A percentile compares a stretch with the other conserved stretches of the same genome.
Evolutionary conservation across 2,888 invertebrate species (phyloP).

Genomic region (Latheticus oryzae): DNA sequence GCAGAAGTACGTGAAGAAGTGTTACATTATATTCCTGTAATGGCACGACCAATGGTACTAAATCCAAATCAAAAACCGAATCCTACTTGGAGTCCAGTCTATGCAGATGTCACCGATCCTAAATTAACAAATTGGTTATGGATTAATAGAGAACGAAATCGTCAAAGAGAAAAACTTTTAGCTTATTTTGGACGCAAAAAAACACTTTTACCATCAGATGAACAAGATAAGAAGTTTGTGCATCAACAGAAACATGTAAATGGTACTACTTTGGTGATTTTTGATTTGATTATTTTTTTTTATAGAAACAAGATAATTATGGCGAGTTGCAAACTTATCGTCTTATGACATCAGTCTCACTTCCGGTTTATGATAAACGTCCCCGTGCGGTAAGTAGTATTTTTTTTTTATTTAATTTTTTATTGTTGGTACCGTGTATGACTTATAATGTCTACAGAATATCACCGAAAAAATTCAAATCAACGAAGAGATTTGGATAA

Average conservation of each 20-base stretch:
- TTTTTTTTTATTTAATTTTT: constrained; percentile 6
- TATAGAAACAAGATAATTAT: constrained; percentile 72
- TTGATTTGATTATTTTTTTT: constrained; percentile 15
- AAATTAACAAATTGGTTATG: constrained; percentile 92
- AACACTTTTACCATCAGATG: constrained; percentile 71
- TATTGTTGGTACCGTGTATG: constrained; percentile 18
- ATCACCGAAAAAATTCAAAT: constrained; percentile 95
- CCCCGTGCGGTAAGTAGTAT: constrained; percentile 80
- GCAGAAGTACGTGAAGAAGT: constrained; percentile 98
- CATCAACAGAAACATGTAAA: constrained; percentile 67
- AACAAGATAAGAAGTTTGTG: constrained; percentile 74
- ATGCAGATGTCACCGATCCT: constrained; percentile 92
- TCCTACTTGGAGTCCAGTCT: constrained; percentile 97
- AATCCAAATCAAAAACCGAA: constrained; percentile 82
- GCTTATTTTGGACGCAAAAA: constrained; percentile 72
- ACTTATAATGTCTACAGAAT: constrained; percentile 80
- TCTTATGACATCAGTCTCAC: constrained; percentile 92
- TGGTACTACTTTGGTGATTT: constrained; percentile 19
- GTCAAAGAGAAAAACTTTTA: constrained; percentile 81
- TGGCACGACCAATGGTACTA: constrained; percentile 95
- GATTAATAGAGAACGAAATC: constrained; percentile 84
- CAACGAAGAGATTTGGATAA: constrained; percentile 94
- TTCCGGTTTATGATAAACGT: constrained; percentile 91
- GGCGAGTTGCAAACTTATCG: constrained; percentile 77
- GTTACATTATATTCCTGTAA: constrained; percentile 94